These are phyloP conservation scores for Knipowitschia caucasica DNA, from an alignment of 2,797 vertebrate genomes.

Conservation along the genomic window DNA sequence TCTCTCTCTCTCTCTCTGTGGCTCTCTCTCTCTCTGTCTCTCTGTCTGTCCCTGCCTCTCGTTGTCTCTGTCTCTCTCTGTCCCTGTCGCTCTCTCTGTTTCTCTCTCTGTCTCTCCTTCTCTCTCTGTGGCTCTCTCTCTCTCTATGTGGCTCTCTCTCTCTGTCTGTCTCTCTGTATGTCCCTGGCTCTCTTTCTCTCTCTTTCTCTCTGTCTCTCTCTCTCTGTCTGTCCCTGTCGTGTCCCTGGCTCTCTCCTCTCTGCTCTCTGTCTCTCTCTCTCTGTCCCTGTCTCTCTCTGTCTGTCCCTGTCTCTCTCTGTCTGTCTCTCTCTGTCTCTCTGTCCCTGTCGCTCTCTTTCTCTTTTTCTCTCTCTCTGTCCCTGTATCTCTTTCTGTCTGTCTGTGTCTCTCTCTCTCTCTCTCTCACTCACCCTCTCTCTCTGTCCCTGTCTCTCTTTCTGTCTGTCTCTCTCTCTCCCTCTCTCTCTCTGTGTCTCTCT, in stretches of 20 bases:
- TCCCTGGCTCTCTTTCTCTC: background rate
- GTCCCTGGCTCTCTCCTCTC: too few relatives aligned
- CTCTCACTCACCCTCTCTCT: background rate
- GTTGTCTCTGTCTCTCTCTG: conserved; percentile 3
- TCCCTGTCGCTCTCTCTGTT: background rate
- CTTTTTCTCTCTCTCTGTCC: too few relatives aligned
- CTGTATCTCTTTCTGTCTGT: conserved; percentile 4
- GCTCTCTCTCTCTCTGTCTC: too few relatives aligned
- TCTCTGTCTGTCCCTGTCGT: too few relatives aligned
- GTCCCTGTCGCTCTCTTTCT: too few relatives aligned
- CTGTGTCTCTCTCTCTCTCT: background rate
- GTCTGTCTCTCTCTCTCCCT: background rate
- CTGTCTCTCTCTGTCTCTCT: conserved; percentile 4
- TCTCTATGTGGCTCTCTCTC: too few relatives aligned
- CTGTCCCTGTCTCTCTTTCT: too few relatives aligned
- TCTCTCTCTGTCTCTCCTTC: too few relatives aligned
- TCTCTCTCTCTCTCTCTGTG: too few relatives aligned
- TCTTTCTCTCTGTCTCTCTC: background rate
- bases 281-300: too few relatives aligned
- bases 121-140: too few relatives aligned
- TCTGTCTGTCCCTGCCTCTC: background rate
- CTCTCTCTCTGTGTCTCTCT: background rate
- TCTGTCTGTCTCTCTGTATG: background rate
- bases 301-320: background rate
- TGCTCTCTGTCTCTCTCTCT: too few relatives aligned